Percentiles rank a stretch among this genome's conserved stretches.
Evolutionary conservation across 2,113 vertebrate genomes (phyloP).

Genomic region (Podarcis raffonei): DNA sequence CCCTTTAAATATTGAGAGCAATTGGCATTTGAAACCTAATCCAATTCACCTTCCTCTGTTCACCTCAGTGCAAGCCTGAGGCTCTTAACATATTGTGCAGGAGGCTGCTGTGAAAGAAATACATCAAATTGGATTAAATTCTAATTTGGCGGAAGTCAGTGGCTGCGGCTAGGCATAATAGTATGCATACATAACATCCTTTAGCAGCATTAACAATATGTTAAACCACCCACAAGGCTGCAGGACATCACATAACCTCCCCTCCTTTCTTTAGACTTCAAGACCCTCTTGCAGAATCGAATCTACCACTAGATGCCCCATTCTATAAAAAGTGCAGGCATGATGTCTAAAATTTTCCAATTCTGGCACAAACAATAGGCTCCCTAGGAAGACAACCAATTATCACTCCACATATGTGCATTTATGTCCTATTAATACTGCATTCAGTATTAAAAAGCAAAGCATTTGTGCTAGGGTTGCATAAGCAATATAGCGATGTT

Average conservation of each 20-base stretch:
- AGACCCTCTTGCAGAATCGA: not conserved
- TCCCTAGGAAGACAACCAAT: conserved; percentile 11
- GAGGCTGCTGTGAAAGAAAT: conserved; percentile 1
- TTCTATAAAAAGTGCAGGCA: not conserved
- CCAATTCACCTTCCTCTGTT: conserved; percentile 2
- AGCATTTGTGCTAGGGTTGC: not conserved
- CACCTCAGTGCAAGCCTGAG: conserved; percentile 1
- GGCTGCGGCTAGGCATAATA: not conserved
- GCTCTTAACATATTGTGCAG: conserved; percentile 16
- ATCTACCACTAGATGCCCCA: not conserved
- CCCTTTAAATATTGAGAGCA: not conserved
- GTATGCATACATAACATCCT: not conserved
- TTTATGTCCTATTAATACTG: not conserved
- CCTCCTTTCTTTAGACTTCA: not conserved
- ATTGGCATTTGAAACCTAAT: not conserved
- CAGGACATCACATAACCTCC: not conserved
- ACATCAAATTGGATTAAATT: conserved; percentile 22
- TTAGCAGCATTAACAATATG: conserved; percentile 16
- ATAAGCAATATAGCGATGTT: conserved; percentile 3
- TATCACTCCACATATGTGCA: not conserved
- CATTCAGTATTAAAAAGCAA: conserved; percentile 27
- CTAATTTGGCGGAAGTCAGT: not conserved
- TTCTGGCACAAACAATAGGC: not conserved
- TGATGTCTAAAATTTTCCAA: not conserved
- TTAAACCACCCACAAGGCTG: not conserved